These are phyloP conservation scores for Acanthopagrus latus DNA, from an alignment of 2,797 vertebrate genomes.

Conservation along the genomic window DNA sequence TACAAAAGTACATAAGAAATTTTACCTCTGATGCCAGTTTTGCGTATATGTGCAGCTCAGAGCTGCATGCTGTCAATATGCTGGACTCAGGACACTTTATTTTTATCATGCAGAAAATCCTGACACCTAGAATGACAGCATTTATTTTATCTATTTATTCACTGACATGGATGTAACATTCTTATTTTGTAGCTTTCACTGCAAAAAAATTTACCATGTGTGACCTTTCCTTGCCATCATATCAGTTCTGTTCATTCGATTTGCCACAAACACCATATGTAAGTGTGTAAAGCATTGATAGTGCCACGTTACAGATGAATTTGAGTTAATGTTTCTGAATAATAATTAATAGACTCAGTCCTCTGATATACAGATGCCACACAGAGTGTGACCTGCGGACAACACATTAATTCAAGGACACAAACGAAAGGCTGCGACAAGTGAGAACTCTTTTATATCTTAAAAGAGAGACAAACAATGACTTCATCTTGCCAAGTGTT, in stretches of 20 bases:
- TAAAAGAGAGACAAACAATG: conserved; percentile 70
- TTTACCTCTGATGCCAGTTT: conserved; percentile 11
- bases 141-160: neutral
- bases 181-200: conserved; percentile 7
- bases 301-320: neutral
- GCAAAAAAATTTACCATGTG: neutral
- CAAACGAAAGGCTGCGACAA: conserved; percentile 31
- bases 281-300: neutral
- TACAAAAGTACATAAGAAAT: conserved; percentile 16
- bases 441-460: conserved; percentile 39
- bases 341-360: neutral
- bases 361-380: conserved; percentile 2
- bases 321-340: neutral
- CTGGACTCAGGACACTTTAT: neutral
- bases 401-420: conserved; percentile 29
- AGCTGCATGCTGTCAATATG: conserved; percentile 11
- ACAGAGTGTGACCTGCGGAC: conserved; percentile 5
- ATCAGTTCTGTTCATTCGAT: neutral
- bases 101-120: neutral
- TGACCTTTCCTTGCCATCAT: neutral
- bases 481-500: conserved; percentile 70
- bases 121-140: neutral
- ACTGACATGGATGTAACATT: neutral
- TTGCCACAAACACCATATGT: neutral
- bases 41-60: conserved; percentile 12